Base-by-base conservation (phyloP, 2,797 vertebrate genomes). In the Molothrus aeneus region DNA sequence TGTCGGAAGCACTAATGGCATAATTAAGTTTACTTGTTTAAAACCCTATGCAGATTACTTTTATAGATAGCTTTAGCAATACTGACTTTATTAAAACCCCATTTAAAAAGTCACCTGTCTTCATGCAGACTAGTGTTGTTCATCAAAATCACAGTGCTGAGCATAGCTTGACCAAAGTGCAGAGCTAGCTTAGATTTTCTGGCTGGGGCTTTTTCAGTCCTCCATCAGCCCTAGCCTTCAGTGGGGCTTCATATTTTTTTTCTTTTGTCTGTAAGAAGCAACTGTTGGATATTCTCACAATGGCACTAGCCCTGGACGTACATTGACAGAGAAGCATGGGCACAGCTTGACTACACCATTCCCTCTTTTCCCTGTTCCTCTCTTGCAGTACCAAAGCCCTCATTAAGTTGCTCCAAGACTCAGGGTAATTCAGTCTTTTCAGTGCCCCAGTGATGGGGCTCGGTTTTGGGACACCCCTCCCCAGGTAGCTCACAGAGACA, bases 11-110 rank as follows among this genome's bases (percentile, higher is more conserved):
- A 6, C 79, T 91, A 94, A 93, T 75, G 56, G 68, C 82, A 81
- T 92, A 77, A 88, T 95, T 95, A 96, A 88, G 89, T 91, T 94
- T 71, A 95, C 65, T 86, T 88, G 80, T 92, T 92, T 96, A 92
- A 96, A 94, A 77, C 47, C 53, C 68, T 84, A 72, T 84, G 94
- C 81, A 93, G 89, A 90, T 95, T 82, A 73, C 73, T 84, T 94
- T 93, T 93, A 94, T 71, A 94, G 85, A 86, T 92, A 94, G 89
- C 78, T 61, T 92, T 61, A 77, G 83, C 86, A 83, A 92, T 94
- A 78, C 50, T 48, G 91, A 91, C 90, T 94, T 89, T 94, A 91
- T 96, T 96, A 96, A 97, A 96, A 88, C 28, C 48, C 71, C 88
- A 90, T 88, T 96, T 96, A 36, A 88, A 94, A 95, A 92, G 93